Conservation (phyloP, 2,113 vertebrate genomes). For the Oryzias curvinotus region DNA sequence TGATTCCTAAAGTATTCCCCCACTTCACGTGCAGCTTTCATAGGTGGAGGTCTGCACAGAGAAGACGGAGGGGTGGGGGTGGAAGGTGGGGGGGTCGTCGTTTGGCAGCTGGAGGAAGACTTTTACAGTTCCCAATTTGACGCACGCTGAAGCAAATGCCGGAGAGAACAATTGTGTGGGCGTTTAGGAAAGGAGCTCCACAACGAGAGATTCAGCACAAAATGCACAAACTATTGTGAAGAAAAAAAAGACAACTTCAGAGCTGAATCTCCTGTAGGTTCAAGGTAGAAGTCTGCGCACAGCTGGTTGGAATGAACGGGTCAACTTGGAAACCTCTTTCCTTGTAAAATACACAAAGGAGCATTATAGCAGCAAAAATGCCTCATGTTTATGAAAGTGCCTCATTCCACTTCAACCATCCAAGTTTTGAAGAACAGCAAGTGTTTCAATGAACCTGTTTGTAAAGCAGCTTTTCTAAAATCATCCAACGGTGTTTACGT, state of each 20-base stretch:
- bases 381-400: too few species aligned
- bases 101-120: slow-evolving; percentile 28
- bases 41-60: not conserved
- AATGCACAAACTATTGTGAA: slow-evolving; percentile 1
- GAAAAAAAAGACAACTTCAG: not conserved
- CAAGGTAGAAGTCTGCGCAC: not conserved
- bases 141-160: slow-evolving; percentile 4
- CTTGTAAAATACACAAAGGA: not conserved
- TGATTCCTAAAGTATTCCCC: not conserved
- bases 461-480: not conserved
- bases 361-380: too few species aligned
- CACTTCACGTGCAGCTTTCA: slow-evolving; percentile 4
- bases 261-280: not conserved
- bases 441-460: too few species aligned
- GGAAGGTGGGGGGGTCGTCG: not conserved
- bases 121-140: slow-evolving; percentile 4
- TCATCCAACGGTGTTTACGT: not conserved
- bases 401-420: too few species aligned
- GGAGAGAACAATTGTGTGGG: slow-evolving; percentile 18
- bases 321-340: not conserved
- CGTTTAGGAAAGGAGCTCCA: slow-evolving; percentile 2
- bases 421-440: too few species aligned
- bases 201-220: slow-evolving; percentile 8
- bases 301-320: not conserved
- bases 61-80: not conserved